Base-by-base conservation (phyloP, 1,140 invertebrate genomes). In the Drosophila equinoxialis region DNA sequence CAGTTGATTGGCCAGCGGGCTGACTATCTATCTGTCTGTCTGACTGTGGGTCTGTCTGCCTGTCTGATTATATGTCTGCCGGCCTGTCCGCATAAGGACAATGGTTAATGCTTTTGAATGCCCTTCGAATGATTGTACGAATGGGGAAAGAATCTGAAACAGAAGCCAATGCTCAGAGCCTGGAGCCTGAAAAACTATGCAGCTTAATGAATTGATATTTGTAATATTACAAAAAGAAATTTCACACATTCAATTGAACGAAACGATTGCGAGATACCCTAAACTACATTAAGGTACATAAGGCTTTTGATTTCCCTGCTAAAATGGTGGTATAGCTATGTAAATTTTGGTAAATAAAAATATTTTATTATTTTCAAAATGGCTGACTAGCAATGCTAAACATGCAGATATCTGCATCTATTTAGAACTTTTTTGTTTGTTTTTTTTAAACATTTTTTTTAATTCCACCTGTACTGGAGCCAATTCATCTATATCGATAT, bases 161-260 rank as follows among this genome's bases (percentile, higher is more conserved):
- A 14, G 20, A 48, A 51, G 45, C 45, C 10, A 51, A 11, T 23
- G 45, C 8, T 14, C 45, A 48, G 45, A 48, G 14, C 17, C 45
- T 20, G 14, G 45, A 48, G 45, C 45, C 14, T 17, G 14, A 17
- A 48, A 48, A 17, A 48, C 14, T 48, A 51, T 51, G 20, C 26
- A 17, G 41, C 41, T 33, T 48, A 51, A 64, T 17, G 42, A 64
- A 64, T 64, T 64, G 30, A 64, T 35, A 63, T 63, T 48, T 64
- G 45, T 11, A 51, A 51, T 51, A 51, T 51, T 35, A 17, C 35
- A 39, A 39, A 39, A 5, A 23, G 20, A 20, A 64, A 51, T 64
- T 20, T 33, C 42, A 64, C 45, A 51, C 45, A 51, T 51, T 51
- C 45, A 51, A 51, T 51, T 23, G 45, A 11, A 11, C 3, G 37